phyloP scores from a whole-genome alignment of 2,888 invertebrate genomes.

The Drosophila multiciliata region DNA sequence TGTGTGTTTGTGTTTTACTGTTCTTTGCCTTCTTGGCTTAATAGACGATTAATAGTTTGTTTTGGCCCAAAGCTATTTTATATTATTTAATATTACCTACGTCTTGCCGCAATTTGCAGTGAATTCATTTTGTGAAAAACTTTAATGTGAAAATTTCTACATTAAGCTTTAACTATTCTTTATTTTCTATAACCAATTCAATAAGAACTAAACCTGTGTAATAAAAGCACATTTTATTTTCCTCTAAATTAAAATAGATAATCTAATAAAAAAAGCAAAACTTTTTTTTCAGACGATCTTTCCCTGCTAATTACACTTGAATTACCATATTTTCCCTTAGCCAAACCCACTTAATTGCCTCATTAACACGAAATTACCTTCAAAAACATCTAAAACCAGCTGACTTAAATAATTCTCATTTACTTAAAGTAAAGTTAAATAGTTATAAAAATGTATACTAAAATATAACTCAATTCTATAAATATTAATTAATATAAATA shows the following conservation, averaged over 20 bases:
- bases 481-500: not conserved
- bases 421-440: not conserved
- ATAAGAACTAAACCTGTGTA: not conserved
- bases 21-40: constrained; percentile 11
- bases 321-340: not conserved
- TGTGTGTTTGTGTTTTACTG: not conserved
- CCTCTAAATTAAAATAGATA: not conserved
- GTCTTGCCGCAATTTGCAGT: constrained; percentile 12
- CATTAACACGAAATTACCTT: not conserved
- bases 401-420: not conserved
- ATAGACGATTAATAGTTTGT: constrained; percentile 39
- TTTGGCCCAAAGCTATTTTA: constrained; percentile 22
- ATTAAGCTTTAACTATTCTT: not conserved
- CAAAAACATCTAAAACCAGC: not conserved
- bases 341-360: not conserved
- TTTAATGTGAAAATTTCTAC: not conserved
- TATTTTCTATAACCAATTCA: not conserved
- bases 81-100: constrained; percentile 10
- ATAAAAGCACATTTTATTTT: not conserved
- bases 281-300: not conserved
- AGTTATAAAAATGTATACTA: not conserved
- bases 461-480: not conserved
- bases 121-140: not conserved
- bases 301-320: not conserved
- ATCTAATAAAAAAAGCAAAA: not conserved